phyloP scores from a whole-genome alignment of 2,113 vertebrate genomes.

The Cromileptes altivelis region DNA sequence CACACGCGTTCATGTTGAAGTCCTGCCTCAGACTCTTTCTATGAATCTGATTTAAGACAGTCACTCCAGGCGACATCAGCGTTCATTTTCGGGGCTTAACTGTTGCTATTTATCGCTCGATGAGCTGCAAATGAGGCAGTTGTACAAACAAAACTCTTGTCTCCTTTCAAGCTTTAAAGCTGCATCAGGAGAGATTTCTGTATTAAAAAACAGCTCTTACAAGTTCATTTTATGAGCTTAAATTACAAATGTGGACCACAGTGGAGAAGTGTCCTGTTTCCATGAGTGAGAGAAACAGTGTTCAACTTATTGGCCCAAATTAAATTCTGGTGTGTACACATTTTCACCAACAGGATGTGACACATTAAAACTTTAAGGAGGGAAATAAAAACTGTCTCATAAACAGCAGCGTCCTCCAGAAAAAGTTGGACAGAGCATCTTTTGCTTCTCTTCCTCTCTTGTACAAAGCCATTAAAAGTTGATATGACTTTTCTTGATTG shows the following conservation, averaged over 20 bases:
- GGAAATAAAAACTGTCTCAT: constrained; percentile 19
- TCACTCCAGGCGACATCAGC: constrained; percentile 57
- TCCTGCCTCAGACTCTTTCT: constrained; percentile 63
- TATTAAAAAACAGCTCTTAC: constrained; percentile 9
- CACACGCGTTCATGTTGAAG: constrained; percentile 10
- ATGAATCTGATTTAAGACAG: constrained; percentile 67
- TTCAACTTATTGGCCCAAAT: constrained; percentile 29
- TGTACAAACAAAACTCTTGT: constrained; percentile 53
- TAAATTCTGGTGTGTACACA: constrained; percentile 36
- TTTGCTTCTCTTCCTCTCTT: constrained; percentile 2
- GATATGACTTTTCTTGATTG: neutral
- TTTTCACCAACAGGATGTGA: constrained; percentile 34
- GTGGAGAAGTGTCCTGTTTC: constrained; percentile 1
- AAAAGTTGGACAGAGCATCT: neutral
- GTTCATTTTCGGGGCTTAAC: constrained; percentile 63
- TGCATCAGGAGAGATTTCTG: constrained; percentile 30
- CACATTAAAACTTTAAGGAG: constrained; percentile 26
- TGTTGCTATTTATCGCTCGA: constrained; percentile 57
- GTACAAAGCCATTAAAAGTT: constrained; percentile 6
- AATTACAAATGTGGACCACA: constrained; percentile 7
- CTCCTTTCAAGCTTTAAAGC: constrained; percentile 36
- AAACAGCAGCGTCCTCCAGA: constrained; percentile 17
- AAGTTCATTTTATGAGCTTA: constrained; percentile 11
- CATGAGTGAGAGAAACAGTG: neutral
- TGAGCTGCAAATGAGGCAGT: constrained; percentile 63